Base-by-base conservation (phyloP, 2,888 invertebrate species). In the Tipula vernalis region DNA sequence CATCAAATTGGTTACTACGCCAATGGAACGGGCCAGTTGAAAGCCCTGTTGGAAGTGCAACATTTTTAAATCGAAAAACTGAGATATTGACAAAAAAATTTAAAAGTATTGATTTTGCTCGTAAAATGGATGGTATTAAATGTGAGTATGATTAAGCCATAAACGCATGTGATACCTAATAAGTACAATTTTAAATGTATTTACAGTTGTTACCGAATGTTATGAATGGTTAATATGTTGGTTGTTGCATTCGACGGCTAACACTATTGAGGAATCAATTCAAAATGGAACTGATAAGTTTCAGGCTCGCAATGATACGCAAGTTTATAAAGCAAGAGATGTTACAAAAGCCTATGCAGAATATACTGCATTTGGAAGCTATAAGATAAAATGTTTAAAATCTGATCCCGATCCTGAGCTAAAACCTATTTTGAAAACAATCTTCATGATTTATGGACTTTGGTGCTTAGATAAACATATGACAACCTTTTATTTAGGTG, bases 151-250 rank as follows among this genome's bases (percentile, higher is more conserved):
- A 28, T 36, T 83, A 18, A 42, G 39, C 3, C 39, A 36, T 36
- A 39, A 42, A 15, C 36, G 5, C 84, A 18, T 36, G 39, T 51
- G 8, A 44, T 87, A 36, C 87, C 42, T 57, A 83, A 85, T 83
- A n/a, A 51, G 28, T 3, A 15, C 36, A 4, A 86, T 5, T 86
- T 86, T 18, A 3, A 15, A n/a, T 84, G 87, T 85, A 85, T 88
- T 92, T 94, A 39, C 92, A 96, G 96, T 95, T 90, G 93, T 96
- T 87, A 92, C 93, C 47, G 92, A 93, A 84, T 94, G 95, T 39
- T 98, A 96, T 91, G 94, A 96, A 90, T 98, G 98, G 97, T 92
- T 98, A 36, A 93, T 98, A 85, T 95, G 96, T 88, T 96, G 96
- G 92, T 92, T 98, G 5, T 91, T 96, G n/a, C 92, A 94, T 87